phyloP scores from a whole-genome alignment of 2,888 invertebrate genomes.

The Molanna angustata region DNA sequence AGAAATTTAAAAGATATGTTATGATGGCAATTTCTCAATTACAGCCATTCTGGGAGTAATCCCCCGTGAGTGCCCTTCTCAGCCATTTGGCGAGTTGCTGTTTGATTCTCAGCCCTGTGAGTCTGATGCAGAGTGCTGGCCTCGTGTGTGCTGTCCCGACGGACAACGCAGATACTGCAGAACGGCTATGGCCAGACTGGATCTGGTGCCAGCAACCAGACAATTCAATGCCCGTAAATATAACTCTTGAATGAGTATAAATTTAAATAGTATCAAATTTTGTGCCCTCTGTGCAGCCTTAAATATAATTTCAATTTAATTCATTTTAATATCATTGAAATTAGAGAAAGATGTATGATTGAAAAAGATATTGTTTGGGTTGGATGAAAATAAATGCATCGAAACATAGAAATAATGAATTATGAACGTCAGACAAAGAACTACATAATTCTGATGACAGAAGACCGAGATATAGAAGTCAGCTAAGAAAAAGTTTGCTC shows the following conservation, averaged over 20 bases:
- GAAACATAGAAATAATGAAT: too few species aligned
- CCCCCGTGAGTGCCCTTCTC: slow-evolving; percentile 65
- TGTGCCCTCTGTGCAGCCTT: too few species aligned
- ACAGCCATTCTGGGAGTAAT: slow-evolving; percentile 68
- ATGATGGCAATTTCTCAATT: not conserved
- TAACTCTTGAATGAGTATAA: not conserved
- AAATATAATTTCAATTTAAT: not conserved
- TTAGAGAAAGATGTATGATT: too few species aligned
- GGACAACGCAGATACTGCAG: slow-evolving; percentile 66
- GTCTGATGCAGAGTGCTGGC: slow-evolving; percentile 69
- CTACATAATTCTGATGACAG: too few species aligned
- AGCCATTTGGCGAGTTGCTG: slow-evolving; percentile 67
- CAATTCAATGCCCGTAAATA: slow-evolving; percentile 62
- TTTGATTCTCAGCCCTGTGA: slow-evolving; percentile 68
- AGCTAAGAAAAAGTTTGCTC: too few species aligned
- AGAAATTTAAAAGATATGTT: not conserved
- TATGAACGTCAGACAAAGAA: too few species aligned
- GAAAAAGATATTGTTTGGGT: too few species aligned
- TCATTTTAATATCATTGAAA: not conserved
- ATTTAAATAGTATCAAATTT: not conserved
- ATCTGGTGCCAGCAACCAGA: slow-evolving; percentile 62
- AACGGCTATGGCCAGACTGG: slow-evolving; percentile 65
- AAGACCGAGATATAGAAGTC: too few species aligned
- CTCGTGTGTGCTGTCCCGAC: slow-evolving; percentile 74
- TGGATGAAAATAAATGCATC: too few species aligned